Conservation (phyloP, 1,140 invertebrate species). For the Leptopilina clavipes region DNA sequence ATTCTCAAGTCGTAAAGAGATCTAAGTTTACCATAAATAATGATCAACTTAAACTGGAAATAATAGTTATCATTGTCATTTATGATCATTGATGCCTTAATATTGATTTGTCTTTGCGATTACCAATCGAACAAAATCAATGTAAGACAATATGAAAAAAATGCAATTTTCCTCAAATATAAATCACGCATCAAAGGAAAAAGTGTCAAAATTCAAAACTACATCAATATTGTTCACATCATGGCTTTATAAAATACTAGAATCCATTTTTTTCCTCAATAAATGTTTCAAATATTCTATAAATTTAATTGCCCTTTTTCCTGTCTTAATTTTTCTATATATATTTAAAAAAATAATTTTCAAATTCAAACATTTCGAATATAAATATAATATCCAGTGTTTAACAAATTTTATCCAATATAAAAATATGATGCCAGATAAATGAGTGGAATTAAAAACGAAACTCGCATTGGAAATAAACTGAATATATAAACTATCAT, state of each 20-base stretch:
- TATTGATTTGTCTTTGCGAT: neutral
- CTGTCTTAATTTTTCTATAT: too few species aligned
- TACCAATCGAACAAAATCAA: neutral
- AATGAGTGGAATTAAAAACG: neutral
- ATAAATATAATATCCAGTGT: neutral
- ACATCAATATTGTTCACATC: too few species aligned
- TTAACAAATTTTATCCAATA: neutral
- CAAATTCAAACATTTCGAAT: too few species aligned
- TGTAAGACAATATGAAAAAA: neutral
- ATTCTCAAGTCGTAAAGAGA: neutral
- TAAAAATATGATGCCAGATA: neutral
- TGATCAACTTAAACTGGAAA: slow-evolving; percentile 12
- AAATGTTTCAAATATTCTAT: too few species aligned
- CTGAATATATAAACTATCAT: neutral
- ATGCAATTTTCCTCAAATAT: too few species aligned
- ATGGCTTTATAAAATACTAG: too few species aligned
- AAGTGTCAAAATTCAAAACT: neutral
- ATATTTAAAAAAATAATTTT: too few species aligned
- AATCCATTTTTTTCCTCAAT: too few species aligned
- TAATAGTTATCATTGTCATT: neutral
- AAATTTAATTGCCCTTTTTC: too few species aligned
- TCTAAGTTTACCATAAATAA: neutral
- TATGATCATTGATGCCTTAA: neutral
- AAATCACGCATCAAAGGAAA: too few species aligned
- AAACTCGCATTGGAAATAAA: neutral